phyloP scores from a whole-genome alignment of 2,888 invertebrate genomes.

The Aphodius sticticus region DNA sequence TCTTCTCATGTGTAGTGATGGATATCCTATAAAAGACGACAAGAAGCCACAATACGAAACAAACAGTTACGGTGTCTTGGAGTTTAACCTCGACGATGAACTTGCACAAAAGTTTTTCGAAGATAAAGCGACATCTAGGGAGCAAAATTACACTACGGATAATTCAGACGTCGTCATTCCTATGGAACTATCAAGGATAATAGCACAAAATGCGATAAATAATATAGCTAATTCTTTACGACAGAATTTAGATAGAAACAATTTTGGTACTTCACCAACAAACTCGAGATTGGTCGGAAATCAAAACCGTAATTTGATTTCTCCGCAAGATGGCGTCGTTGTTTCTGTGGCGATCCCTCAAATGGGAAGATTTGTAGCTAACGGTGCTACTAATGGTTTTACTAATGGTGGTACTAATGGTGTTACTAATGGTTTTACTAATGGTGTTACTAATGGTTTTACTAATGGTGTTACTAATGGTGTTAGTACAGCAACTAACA shows the following conservation, averaged over 20 bases:
- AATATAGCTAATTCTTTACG: not conserved
- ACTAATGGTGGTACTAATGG: not conserved
- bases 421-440: not conserved
- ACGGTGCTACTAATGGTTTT: not conserved
- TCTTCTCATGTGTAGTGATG: slow-evolving; percentile 12
- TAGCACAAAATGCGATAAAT: slow-evolving; percentile 5
- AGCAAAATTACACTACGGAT: not conserved
- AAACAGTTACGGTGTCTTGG: slow-evolving; percentile 13
- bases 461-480: not conserved
- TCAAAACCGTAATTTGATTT: not conserved
- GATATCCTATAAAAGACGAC: not conserved
- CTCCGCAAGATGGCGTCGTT: slow-evolving; percentile 13
- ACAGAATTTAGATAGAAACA: not conserved
- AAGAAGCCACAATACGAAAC: not conserved
- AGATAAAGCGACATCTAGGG: not conserved
- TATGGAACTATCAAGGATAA: not conserved
- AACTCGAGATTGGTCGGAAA: not conserved
- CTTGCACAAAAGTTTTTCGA: not conserved
- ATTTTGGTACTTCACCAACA: not conserved
- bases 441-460: not conserved
- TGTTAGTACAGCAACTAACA: not conserved
- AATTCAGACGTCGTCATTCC: not conserved
- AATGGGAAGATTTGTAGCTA: not conserved
- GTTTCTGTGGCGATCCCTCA: slow-evolving; percentile 13
- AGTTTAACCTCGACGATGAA: not conserved